Evolutionary conservation across 2,888 invertebrate genomes (phyloP), one percentile per base, ranked within the genome.

Genomic region (Ennomos quercinarius): DNA sequence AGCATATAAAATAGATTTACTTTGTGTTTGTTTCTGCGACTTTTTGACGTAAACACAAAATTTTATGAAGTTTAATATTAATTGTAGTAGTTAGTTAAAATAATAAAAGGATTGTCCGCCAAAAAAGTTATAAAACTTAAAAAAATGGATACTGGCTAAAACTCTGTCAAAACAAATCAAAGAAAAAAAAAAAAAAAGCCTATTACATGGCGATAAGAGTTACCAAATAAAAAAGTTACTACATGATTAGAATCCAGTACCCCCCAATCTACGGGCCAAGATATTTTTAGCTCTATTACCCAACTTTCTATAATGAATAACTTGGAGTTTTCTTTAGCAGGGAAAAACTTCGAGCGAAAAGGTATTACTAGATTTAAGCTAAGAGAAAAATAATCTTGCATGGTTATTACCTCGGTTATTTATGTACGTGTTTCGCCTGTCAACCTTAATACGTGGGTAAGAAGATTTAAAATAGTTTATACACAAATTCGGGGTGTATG

Each of bases 301-400:
- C 34, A 13, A 57, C 42, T 43, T 48, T 34, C 47, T 52, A 57
- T 57, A 52, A 52, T 52, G 47, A 57, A 57, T 52, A 52, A 38
- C 52, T 52, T 9, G 13, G 35, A 52, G 43, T 52, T 47, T 52
- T 39, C 47, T 40, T 56, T 45, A 39, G 37, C 8, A 4, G n/a
- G 46, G 47, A 43, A 52, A 58, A 52, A 58, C 43, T 53, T 53
- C 6, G 9, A 9, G 13, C 35, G 10, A 42, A 37, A 12, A 9
- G 17, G 45, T 50, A 34, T 38, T 34, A 2, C 38, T 34, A 42
- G 42, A 55, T 48, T 51, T 60, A 50, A 54, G 50, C 45, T 46
- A 17, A 46, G 35, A 53, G 45, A 43, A 43, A 53, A 57, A 56
- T 47, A n/a, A 56, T 44, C 53, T 47, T 45, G 37, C n/a, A 42